A percentile compares a stretch with the other conserved stretches of the same genome.
phyloP scores from a whole-genome alignment of 2,888 invertebrate species.

The Conistra vaccinii region DNA sequence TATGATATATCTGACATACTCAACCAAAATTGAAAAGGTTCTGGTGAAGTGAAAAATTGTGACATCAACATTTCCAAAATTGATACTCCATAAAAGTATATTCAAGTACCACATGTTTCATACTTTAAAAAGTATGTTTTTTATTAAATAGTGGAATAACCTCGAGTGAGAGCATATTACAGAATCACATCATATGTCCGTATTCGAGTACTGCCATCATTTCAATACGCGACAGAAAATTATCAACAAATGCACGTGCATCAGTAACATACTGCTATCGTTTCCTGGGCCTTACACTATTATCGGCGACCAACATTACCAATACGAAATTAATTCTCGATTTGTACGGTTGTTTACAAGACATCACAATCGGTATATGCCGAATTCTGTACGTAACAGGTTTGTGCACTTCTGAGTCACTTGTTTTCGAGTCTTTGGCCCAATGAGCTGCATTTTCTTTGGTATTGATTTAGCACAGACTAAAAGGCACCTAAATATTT shows the following conservation, averaged over 20 bases:
- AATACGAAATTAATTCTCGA: slow-evolving; percentile 23
- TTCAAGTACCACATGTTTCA: background rate
- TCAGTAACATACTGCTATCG: slow-evolving; percentile 19
- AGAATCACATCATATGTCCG: background rate
- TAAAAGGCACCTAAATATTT: background rate
- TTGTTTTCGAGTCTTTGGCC: slow-evolving; percentile 14
- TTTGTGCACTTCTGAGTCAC: slow-evolving; percentile 42
- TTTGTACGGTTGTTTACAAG: slow-evolving; percentile 31
- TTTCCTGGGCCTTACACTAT: slow-evolving; percentile 38
- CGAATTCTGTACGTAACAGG: slow-evolving; percentile 38
- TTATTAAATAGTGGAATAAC: slow-evolving; percentile 1
- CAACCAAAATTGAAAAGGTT: background rate
- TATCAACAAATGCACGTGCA: slow-evolving; percentile 60
- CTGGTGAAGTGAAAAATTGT: background rate
- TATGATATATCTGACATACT: too few relatives aligned
- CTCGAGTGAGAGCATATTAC: background rate
- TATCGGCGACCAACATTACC: slow-evolving; percentile 10
- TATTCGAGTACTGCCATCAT: background rate
- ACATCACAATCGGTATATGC: slow-evolving; percentile 18
- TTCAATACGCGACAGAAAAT: slow-evolving; percentile 4
- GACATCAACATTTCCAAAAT: background rate
- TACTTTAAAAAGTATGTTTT: background rate
- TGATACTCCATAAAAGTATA: background rate
- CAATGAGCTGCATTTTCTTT: slow-evolving; percentile 21
- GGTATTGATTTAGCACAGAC: background rate